Evolutionary conservation across 1,140 invertebrate genomes (phyloP).

Genomic region (Megathymus violae): DNA sequence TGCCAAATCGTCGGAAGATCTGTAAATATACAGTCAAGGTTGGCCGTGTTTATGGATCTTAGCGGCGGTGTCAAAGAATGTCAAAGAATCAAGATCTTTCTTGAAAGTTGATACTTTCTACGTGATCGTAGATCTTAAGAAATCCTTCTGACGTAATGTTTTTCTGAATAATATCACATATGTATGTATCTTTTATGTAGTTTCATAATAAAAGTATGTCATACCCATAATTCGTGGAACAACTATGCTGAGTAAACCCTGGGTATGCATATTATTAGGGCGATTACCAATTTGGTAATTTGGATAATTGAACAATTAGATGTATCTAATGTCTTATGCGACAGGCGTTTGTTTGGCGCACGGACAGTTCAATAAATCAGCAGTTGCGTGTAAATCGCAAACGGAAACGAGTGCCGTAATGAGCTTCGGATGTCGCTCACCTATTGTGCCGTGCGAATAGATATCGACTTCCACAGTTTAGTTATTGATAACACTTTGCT

Average conservation of each 20-base stretch:
- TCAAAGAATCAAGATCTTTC: slow-evolving; percentile 1
- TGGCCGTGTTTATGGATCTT: slow-evolving; percentile 61
- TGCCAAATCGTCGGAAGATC: slow-evolving; percentile 63
- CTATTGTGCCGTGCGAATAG: slow-evolving; percentile 82
- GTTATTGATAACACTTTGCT: slow-evolving; percentile 67
- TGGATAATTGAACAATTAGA: slow-evolving; percentile 6
- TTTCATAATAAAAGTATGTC: too few relatives aligned
- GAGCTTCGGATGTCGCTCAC: slow-evolving; percentile 82
- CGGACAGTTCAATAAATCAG: slow-evolving; percentile 52
- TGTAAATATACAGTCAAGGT: slow-evolving; percentile 73
- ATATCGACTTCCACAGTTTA: slow-evolving; percentile 80
- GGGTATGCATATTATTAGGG: too few relatives aligned
- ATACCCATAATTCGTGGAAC: too few relatives aligned
- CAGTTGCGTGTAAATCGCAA: slow-evolving; percentile 71
- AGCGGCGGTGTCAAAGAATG: slow-evolving; percentile 43
- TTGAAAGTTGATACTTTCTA: too few relatives aligned
- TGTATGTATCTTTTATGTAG: too few relatives aligned
- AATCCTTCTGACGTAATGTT: too few relatives aligned
- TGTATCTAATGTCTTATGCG: slow-evolving; percentile 1
- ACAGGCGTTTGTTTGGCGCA: slow-evolving; percentile 18
- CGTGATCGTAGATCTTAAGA: too few relatives aligned
- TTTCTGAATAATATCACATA: too few relatives aligned
- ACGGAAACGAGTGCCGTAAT: slow-evolving; percentile 78
- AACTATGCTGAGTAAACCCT: too few relatives aligned
- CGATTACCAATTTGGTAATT: background rate